A percentile compares a stretch with the other conserved stretches of the same genome.
Conservation (phyloP, 2,113 vertebrate species). For the Spea multiplicata region DNA sequence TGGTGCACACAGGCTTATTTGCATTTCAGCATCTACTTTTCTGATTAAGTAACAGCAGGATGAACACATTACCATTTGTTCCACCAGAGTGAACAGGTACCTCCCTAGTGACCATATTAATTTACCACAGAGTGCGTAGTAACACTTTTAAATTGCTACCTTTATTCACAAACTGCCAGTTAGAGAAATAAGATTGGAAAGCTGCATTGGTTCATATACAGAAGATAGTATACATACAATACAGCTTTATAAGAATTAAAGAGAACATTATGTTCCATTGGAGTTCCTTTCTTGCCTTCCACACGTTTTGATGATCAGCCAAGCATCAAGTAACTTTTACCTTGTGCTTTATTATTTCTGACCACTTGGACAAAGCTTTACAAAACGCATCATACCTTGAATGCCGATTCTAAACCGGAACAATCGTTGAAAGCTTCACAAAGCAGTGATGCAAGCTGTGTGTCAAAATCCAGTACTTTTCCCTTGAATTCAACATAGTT, state of each 20-base stretch:
- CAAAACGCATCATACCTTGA: conserved; percentile 65
- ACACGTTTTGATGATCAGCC: no score
- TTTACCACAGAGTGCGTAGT: background rate
- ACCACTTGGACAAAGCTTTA: background rate
- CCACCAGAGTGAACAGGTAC: background rate
- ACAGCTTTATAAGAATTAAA: background rate
- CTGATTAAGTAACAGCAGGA: background rate
- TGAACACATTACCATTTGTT: background rate
- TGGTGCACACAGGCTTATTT: background rate
- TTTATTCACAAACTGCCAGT: background rate
- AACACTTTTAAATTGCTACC: conserved; percentile 3
- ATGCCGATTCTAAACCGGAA: conserved; percentile 72
- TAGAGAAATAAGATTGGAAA: background rate
- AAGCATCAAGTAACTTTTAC: no score
- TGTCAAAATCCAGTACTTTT: conserved; percentile 67
- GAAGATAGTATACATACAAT: background rate
- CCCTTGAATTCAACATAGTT: conserved; percentile 69
- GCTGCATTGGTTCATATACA: background rate
- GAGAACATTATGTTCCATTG: no score
- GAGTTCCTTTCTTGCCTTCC: no score
- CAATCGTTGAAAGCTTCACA: conserved; percentile 71
- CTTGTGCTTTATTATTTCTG: background rate
- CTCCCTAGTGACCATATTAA: conserved; percentile 5
- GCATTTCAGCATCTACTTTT: conserved; percentile 1
- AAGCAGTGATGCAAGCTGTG: conserved; percentile 66